Evolutionary conservation across 2,888 invertebrate species (phyloP).

Genomic region (Polymixis lichenea): DNA sequence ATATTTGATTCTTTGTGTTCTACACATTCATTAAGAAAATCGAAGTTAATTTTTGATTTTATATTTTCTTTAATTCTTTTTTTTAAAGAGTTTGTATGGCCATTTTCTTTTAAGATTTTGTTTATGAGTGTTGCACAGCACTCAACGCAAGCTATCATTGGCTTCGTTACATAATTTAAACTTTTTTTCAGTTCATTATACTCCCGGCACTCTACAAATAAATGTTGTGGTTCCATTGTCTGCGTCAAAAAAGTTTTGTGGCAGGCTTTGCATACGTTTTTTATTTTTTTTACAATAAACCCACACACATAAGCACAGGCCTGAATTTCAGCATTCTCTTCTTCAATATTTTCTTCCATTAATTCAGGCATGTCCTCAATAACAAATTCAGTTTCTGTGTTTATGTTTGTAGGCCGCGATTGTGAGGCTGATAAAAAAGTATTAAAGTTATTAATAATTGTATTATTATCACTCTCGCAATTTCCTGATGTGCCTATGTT

Average conservation of each 20-base stretch:
- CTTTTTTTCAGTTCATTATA: slow-evolving; percentile 8
- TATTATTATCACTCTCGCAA: slow-evolving; percentile 13
- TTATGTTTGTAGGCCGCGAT: slow-evolving; percentile 2
- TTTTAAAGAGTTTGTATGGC: slow-evolving; percentile 6
- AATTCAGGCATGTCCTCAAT: slow-evolving; percentile 15
- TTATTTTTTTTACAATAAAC: slow-evolving; percentile 32
- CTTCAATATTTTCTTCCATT: slow-evolving; percentile 21
- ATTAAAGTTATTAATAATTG: slow-evolving; percentile 2
- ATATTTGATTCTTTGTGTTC: slow-evolving; percentile 17
- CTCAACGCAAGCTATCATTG: slow-evolving; percentile 17
- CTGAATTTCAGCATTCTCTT: slow-evolving; percentile 41
- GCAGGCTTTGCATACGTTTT: slow-evolving; percentile 11
- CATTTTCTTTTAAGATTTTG: background rate
- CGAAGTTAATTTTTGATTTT: background rate
- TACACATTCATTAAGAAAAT: slow-evolving; percentile 12
- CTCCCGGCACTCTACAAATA: slow-evolving; percentile 6
- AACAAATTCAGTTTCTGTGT: slow-evolving; percentile 4
- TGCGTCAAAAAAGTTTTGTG: slow-evolving; percentile 1
- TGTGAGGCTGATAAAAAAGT: slow-evolving; percentile 9
- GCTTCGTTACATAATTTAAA: slow-evolving; percentile 13
- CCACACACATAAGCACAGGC: slow-evolving; percentile 47
- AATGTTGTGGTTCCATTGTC: slow-evolving; percentile 5
- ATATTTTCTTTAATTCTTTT: background rate
- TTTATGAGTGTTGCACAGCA: slow-evolving; percentile 12
- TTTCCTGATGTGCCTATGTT: slow-evolving; percentile 33